Base-by-base conservation (phyloP, 92 coral and sea anemone genomes). In the Hydrozoanthus gracilis region DNA sequence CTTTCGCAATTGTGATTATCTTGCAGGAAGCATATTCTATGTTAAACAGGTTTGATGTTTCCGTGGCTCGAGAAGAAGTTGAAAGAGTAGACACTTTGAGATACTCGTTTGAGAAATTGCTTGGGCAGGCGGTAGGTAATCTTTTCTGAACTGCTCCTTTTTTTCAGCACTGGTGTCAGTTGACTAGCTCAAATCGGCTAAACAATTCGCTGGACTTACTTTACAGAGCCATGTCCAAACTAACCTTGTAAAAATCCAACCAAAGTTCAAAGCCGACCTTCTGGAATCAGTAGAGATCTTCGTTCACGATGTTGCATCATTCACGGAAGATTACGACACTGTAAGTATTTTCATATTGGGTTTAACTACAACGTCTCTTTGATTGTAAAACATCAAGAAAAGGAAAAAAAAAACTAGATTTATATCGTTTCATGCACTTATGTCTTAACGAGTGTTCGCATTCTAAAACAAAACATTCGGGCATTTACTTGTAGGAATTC, bases 1-100 rank as follows among this genome's bases (percentile, higher is more conserved):
- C 7, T 7, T 39, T 72, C 44, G 6, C 17, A 67, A 5, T 15
- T 48, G 16, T 51, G 14, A 17, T 58, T 47, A 6, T 15, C 74
- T 45, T 8, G 8, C 78, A 94, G 98, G 98, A 94, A 91, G 98
- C 98, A 4, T 94, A 94, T 64, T 84, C 94, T 20, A 92, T 94
- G 98, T 87, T 94, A 18, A 94, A 92, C 89, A 91, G 90, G 71
- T 94, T 94, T 85, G 98, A 94, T 66, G 94, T 94, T 15, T 89
- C 98, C 44, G 98, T 94, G 2, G 90, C 95, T 64, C 94, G 98
- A 51, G 98, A 94, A 65, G 98, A 94, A 79, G 95, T 91, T 27
- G 98, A 94, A 70, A 90, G 98, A 27, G 98, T 94, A 11, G 98
- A 94, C 87, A 92, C 95, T 8, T 92, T 94, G 4, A 90, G 98